A percentile compares a stretch with the other conserved stretches of the same genome.
Conservation (phyloP, 2,797 vertebrate genomes). For the Uromys caudimaculatus region DNA sequence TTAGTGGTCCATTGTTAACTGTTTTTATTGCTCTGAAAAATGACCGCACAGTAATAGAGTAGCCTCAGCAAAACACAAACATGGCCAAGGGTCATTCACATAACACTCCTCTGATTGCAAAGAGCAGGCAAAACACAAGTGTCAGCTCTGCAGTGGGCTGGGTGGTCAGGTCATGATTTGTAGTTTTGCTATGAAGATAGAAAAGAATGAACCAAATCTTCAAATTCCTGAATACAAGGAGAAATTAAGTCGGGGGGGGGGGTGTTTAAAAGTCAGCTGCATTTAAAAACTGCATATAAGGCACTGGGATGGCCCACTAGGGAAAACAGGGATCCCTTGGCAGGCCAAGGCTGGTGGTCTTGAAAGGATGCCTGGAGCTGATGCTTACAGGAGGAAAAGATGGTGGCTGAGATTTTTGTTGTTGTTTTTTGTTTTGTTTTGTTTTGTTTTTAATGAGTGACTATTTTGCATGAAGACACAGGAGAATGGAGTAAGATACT, state of each 20-base stretch:
- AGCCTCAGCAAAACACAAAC: background rate
- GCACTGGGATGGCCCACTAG: no score
- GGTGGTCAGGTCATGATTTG: background rate
- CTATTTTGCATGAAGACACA: background rate
- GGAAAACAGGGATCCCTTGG: background rate
- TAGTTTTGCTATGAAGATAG: background rate
- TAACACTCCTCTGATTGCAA: background rate
- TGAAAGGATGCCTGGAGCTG: background rate
- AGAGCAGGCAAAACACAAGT: background rate
- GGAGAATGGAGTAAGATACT: background rate
- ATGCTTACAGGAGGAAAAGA: background rate
- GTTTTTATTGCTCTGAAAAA: constrained; percentile 10
- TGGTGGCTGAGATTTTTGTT: background rate
- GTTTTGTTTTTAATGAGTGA: background rate
- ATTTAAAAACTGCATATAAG: background rate
- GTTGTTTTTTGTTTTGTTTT: background rate
- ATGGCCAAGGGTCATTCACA: background rate
- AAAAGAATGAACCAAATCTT: background rate
- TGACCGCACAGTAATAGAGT: background rate
- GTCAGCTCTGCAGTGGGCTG: background rate
- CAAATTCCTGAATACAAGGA: background rate
- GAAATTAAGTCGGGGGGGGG: background rate
- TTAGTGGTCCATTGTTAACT: background rate
- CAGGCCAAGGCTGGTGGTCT: background rate
- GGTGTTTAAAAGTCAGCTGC: no score